Percentiles rank a stretch among this genome's conserved stretches.
Evolutionary conservation across 2,113 vertebrate species (phyloP).

Genomic region (Calypte anna): DNA sequence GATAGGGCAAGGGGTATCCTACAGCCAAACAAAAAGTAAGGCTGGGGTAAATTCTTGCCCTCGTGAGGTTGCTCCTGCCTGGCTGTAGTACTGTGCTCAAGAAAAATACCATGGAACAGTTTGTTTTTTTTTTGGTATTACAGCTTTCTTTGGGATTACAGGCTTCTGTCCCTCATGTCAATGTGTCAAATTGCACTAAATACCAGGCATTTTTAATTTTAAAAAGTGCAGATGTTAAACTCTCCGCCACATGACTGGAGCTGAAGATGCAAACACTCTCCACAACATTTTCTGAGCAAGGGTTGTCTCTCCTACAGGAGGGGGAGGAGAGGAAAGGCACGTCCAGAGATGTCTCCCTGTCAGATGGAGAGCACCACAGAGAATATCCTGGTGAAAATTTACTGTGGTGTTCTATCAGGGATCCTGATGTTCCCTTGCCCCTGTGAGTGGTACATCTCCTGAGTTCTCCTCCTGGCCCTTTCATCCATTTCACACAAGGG

Average conservation of each 20-base stretch:
- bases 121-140: no score
- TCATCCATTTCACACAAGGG: neutral
- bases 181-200: neutral
- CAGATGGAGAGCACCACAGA: fast-evolving
- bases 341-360: fast-evolving
- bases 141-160: neutral
- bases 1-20: neutral
- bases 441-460: neutral
- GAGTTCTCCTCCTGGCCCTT: neutral
- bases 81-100: neutral
- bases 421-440: neutral
- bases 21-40: neutral
- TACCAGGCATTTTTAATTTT: neutral
- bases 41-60: neutral
- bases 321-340: neutral
- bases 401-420: neutral
- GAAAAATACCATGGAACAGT: neutral
- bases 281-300: fast-evolving
- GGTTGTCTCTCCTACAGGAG: neutral
- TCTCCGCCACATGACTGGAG: fast-evolving
- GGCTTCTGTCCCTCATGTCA: neutral
- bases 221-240: neutral
- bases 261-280: neutral
- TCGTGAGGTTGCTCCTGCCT: neutral
- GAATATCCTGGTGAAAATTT: neutral